Percentiles rank a stretch among this genome's conserved stretches.
These are phyloP conservation scores for Anguilla japonica DNA, from an alignment of 2,113 vertebrate genomes.

Conservation along the genomic window DNA sequence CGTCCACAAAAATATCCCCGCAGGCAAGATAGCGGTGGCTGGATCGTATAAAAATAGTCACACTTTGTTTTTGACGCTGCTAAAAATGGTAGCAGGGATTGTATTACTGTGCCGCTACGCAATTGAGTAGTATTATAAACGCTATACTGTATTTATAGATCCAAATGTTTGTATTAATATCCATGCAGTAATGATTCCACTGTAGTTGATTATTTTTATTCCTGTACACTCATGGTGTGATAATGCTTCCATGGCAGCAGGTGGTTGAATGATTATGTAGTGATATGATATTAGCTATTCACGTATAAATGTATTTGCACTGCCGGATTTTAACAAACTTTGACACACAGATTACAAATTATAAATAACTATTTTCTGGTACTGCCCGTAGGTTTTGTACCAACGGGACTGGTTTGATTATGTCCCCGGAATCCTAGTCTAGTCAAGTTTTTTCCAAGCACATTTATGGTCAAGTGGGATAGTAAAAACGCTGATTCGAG, in stretches of 20 bases:
- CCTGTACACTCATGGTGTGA: slow-evolving; percentile 18
- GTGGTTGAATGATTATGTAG: background rate
- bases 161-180: slow-evolving; percentile 45
- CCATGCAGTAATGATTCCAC: slow-evolving; percentile 34
- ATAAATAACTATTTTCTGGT: background rate
- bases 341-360: slow-evolving; percentile 25
- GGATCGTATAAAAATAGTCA: slow-evolving; percentile 55
- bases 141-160: slow-evolving; percentile 59
- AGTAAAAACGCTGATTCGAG: too few relatives aligned
- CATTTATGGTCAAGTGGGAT: too few relatives aligned
- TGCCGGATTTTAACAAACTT: slow-evolving; percentile 23
- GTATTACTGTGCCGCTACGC: slow-evolving; percentile 52
- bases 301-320: background rate
- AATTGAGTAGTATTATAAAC: slow-evolving; percentile 58
- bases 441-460: too few relatives aligned
- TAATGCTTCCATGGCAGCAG: background rate
- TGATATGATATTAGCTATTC: background rate
- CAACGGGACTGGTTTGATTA: too few relatives aligned
- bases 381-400: too few relatives aligned
- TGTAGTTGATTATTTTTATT: slow-evolving; percentile 38
- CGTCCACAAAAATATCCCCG: slow-evolving; percentile 48
- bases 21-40: slow-evolving; percentile 47
- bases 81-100: slow-evolving; percentile 57
- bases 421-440: too few relatives aligned
- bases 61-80: slow-evolving; percentile 49